These are phyloP conservation scores for Lophius piscatorius DNA, from an alignment of 2,113 vertebrate species.

Conservation along the genomic window DNA sequence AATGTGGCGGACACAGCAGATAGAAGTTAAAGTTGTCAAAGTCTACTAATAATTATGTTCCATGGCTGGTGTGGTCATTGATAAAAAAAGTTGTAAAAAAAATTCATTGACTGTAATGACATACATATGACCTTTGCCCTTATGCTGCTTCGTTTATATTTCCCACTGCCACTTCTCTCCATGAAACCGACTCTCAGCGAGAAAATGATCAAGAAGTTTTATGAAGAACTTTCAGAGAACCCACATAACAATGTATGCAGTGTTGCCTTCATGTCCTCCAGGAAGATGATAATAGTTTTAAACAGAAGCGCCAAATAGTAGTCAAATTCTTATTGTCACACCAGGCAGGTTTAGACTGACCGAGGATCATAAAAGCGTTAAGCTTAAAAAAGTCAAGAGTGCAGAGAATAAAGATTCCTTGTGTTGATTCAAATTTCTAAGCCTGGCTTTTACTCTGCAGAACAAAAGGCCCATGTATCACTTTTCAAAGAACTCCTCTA, in stretches of 20 bases:
- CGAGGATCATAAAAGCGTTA: background rate
- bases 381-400: too few relatives aligned
- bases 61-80: slow-evolving; percentile 49
- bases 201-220: background rate
- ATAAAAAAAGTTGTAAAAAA: slow-evolving; percentile 59
- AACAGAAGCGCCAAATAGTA: slow-evolving; percentile 32
- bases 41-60: slow-evolving; percentile 66
- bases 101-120: slow-evolving; percentile 61
- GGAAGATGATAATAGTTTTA: slow-evolving; percentile 37
- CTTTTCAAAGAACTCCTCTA: slow-evolving; percentile 30
- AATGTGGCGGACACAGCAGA: slow-evolving; percentile 49
- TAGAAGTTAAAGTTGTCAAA: slow-evolving; percentile 57
- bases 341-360: slow-evolving; percentile 10
- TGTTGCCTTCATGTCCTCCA: background rate
- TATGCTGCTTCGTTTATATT: slow-evolving; percentile 42
- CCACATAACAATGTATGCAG: background rate
- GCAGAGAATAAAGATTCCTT: too few relatives aligned
- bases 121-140: slow-evolving; percentile 50
- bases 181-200: slow-evolving; percentile 33
- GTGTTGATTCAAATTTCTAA: slow-evolving; percentile 24
- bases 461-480: slow-evolving; percentile 30
- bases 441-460: slow-evolving; percentile 27
- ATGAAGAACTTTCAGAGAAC: background rate
- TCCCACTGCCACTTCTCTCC: slow-evolving; percentile 41
- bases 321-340: slow-evolving; percentile 9